Conservation (phyloP, 2,113 vertebrate genomes). For the Pyrgilauda ruficollis region DNA sequence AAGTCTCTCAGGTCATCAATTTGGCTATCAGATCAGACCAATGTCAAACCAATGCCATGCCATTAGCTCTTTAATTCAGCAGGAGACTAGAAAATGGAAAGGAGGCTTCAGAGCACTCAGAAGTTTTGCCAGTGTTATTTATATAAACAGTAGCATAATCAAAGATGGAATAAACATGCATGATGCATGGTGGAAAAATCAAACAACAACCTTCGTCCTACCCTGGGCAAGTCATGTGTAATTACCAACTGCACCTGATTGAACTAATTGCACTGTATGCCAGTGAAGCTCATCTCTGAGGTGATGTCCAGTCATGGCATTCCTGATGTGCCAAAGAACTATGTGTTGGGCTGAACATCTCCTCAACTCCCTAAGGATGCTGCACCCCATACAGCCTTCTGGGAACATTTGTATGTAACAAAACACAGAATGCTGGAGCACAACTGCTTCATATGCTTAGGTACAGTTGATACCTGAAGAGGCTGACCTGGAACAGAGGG, state of each 20-base stretch:
- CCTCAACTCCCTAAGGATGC: background rate
- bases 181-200: background rate
- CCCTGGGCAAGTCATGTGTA: background rate
- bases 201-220: background rate
- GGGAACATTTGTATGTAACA: background rate
- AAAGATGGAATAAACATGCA: background rate
- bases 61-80: background rate
- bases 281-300: background rate
- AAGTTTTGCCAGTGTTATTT: background rate
- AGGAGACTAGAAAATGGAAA: background rate
- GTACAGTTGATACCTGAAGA: background rate
- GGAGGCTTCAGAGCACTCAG: background rate
- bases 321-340: background rate
- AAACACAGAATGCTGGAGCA: background rate
- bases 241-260: background rate
- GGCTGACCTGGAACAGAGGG: background rate
- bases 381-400: background rate
- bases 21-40: background rate
- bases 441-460: background rate
- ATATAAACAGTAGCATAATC: background rate
- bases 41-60: background rate
- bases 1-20: background rate
- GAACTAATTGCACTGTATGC: background rate
- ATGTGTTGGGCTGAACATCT: background rate
- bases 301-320: background rate